Conservation (phyloP, 2,888 invertebrate species). For the Oscheius sp. region DNA sequence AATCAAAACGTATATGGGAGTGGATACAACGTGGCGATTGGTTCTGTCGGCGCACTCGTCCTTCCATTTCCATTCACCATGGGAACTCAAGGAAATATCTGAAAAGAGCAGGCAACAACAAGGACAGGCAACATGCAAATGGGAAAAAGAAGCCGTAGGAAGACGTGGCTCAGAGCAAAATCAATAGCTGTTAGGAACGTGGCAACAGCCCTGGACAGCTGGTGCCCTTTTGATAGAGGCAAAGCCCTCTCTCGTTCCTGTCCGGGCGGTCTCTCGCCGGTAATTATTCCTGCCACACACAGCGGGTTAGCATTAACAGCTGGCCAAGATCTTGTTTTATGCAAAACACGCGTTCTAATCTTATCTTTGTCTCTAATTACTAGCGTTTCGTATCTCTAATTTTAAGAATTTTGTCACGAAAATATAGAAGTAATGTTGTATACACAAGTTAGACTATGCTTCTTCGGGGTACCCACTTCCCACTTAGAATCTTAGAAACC, state of each 20-base stretch:
- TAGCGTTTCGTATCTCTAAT: not conserved
- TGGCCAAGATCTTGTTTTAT: not conserved
- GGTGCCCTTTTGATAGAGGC: constrained; percentile 5
- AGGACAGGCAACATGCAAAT: not conserved
- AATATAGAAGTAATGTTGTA: too few species aligned
- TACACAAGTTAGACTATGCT: too few species aligned
- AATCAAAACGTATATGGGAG: constrained; percentile 17
- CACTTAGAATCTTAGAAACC: too few species aligned
- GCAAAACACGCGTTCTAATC: not conserved
- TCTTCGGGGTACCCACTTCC: too few species aligned
- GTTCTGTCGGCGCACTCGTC: not conserved
- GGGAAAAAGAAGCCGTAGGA: not conserved
- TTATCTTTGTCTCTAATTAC: not conserved
- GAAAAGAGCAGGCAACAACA: not conserved
- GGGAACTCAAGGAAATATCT: constrained; percentile 6
- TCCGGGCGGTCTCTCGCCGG: too few species aligned
- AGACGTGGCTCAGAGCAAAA: constrained; percentile 4
- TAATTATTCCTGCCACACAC: too few species aligned
- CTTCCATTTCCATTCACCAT: not conserved
- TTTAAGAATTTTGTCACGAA: too few species aligned
- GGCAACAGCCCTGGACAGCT: constrained; percentile 22
- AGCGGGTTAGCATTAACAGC: too few species aligned
- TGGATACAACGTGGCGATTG: constrained; percentile 27
- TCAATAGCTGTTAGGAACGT: constrained; percentile 26
- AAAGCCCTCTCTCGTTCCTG: too few species aligned